phyloP scores from a whole-genome alignment of 1,140 invertebrate species.

The Papilio aristodemus region DNA sequence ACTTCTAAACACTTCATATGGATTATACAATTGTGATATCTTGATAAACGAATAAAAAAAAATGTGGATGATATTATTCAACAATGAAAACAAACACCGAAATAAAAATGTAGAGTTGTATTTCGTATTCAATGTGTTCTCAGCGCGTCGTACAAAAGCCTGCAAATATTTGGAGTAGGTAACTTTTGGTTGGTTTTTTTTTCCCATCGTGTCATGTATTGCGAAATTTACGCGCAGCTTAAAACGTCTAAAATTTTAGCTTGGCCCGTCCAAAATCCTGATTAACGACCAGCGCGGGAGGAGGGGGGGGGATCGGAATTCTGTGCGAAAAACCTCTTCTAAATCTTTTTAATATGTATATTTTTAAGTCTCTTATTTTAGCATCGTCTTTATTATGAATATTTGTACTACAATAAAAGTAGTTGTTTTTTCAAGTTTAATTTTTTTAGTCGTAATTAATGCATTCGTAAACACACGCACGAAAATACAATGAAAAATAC shows the following conservation, averaged over 20 bases:
- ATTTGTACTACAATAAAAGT: too few relatives aligned
- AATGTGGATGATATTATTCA: not conserved
- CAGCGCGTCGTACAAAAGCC: slow-evolving; percentile 37
- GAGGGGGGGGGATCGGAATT: slow-evolving; percentile 61
- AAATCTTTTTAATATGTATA: slow-evolving; percentile 61
- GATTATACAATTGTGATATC: not conserved
- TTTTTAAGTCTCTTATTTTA: slow-evolving; percentile 26
- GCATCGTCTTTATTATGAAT: not conserved
- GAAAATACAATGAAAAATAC: too few relatives aligned
- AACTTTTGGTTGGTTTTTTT: slow-evolving; percentile 69
- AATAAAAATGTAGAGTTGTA: not conserved
- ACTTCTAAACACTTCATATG: too few relatives aligned
- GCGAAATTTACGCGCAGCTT: slow-evolving; percentile 79
- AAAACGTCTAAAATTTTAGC: slow-evolving; percentile 81
- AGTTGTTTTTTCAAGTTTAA: too few relatives aligned
- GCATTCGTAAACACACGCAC: too few relatives aligned
- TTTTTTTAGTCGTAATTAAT: too few relatives aligned
- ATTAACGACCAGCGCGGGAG: slow-evolving; percentile 72
- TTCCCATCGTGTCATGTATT: slow-evolving; percentile 79
- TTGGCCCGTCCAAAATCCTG: slow-evolving; percentile 80
- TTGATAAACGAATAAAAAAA: not conserved
- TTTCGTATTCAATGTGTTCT: slow-evolving; percentile 18
- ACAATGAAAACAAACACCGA: not conserved
- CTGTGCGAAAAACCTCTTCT: slow-evolving; percentile 59
- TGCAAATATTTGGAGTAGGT: slow-evolving; percentile 60